These are phyloP conservation scores for Nephrocerus scutellatus DNA, from an alignment of 2,888 invertebrate species.

Conservation along the genomic window DNA sequence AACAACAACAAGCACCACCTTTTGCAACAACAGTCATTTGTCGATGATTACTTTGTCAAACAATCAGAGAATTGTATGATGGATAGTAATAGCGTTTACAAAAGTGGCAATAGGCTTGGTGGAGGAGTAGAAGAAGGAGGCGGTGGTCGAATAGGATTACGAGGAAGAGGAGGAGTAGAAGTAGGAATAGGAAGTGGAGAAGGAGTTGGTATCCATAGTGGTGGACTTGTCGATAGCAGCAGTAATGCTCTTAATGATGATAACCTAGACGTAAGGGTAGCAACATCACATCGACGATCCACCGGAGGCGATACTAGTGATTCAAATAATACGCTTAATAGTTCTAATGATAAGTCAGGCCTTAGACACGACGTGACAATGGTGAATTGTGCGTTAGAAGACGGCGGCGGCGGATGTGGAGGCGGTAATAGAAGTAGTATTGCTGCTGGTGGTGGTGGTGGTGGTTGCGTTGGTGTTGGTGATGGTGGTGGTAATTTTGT, in stretches of 20 bases:
- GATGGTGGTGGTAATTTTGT: slow-evolving; percentile 12
- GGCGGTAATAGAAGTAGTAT: no score
- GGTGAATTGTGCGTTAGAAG: slow-evolving; percentile 45
- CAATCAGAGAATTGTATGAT: no score
- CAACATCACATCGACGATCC: slow-evolving; percentile 23
- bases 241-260: slow-evolving; percentile 19
- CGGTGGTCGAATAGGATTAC: no score
- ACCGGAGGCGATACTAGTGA: slow-evolving; percentile 30
- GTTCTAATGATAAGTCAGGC: slow-evolving; percentile 33
- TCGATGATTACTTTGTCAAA: no score
- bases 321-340: slow-evolving; percentile 36
- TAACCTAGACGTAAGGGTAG: slow-evolving; percentile 18
- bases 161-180: slow-evolving; percentile 19
- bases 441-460: no score
- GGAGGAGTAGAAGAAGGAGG: no score
- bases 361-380: slow-evolving; percentile 44
- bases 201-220: slow-evolving; percentile 9
- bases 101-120: no score
- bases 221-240: slow-evolving; percentile 11
- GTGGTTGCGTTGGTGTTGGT: slow-evolving; percentile 11
- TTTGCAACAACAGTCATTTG: slow-evolving; percentile 7
- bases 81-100: no score
- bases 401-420: slow-evolving; percentile 19
- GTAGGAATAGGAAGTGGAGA: slow-evolving; percentile 7
- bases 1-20: slow-evolving; percentile 14